Percentiles rank a stretch among this genome's conserved stretches.
Evolutionary conservation across 2,113 vertebrate genomes (phyloP).

Genomic region (Elgaria multicarinata): DNA sequence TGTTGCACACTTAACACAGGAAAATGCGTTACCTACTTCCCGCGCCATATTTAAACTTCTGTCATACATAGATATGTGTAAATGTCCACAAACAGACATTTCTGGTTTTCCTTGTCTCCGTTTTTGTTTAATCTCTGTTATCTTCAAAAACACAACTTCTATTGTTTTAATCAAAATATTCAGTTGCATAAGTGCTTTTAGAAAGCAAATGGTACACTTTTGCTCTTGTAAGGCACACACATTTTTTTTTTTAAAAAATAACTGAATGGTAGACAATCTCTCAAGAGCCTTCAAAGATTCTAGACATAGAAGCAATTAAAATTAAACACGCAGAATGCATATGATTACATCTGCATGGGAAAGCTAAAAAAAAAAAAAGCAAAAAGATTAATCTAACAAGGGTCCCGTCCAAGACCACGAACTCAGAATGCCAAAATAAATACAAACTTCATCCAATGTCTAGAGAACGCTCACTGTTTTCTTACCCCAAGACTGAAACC

Average conservation of each 20-base stretch:
- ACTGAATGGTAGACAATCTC: background rate
- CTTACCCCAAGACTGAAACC: background rate
- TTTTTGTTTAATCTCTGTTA: background rate
- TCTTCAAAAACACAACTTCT: background rate
- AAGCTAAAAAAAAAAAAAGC: background rate
- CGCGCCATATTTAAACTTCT: too few relatives aligned
- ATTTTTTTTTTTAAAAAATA: background rate
- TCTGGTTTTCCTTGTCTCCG: background rate
- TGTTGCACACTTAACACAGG: background rate
- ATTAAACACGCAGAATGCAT: background rate
- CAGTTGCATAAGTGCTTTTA: background rate
- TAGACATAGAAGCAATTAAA: background rate
- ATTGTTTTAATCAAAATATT: background rate
- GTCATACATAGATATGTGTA: too few relatives aligned
- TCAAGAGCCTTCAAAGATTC: background rate
- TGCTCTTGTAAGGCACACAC: background rate
- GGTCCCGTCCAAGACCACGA: background rate
- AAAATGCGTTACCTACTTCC: background rate
- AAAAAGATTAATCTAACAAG: background rate
- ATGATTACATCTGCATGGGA: background rate
- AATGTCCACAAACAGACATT: background rate
- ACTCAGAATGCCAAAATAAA: background rate
- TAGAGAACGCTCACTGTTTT: background rate
- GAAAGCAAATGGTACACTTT: background rate
- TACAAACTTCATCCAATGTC: background rate